phyloP scores from a whole-genome alignment of 2,113 vertebrate genomes.

The Martes martes region DNA sequence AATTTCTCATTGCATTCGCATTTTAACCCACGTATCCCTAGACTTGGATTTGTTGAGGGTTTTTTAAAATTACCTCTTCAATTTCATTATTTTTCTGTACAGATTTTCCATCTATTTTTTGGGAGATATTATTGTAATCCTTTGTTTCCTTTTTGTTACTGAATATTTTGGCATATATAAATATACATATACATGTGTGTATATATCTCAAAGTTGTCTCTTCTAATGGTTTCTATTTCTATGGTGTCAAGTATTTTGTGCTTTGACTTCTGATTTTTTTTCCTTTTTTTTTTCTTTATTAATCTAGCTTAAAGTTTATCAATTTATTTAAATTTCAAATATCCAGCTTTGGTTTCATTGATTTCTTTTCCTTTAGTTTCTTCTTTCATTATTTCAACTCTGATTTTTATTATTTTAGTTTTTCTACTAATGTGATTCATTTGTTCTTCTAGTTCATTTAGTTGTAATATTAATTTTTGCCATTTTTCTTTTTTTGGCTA shows the following conservation, averaged over 20 bases:
- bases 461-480: not conserved
- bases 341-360: not conserved
- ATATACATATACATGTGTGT: too few relatives aligned
- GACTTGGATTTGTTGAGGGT: not conserved
- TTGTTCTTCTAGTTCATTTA: not conserved
- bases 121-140: not conserved
- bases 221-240: not conserved
- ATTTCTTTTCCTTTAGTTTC: not conserved
- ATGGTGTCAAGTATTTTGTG: not conserved
- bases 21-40: not conserved
- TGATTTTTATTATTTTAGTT: not conserved
- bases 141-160: not conserved
- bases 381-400: not conserved
- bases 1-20: not conserved
- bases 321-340: not conserved
- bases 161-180: not conserved
- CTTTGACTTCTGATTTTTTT: not conserved
- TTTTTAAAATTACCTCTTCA: not conserved
- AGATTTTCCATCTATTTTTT: not conserved
- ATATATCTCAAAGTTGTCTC: not conserved
- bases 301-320: not conserved
- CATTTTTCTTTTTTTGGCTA: not conserved
- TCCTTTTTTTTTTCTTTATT: not conserved
- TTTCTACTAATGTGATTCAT: not conserved
- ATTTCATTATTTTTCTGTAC: not conserved